Evolutionary conservation across 2,888 invertebrate species (phyloP).

Genomic region (Aricia artaxerxes): DNA sequence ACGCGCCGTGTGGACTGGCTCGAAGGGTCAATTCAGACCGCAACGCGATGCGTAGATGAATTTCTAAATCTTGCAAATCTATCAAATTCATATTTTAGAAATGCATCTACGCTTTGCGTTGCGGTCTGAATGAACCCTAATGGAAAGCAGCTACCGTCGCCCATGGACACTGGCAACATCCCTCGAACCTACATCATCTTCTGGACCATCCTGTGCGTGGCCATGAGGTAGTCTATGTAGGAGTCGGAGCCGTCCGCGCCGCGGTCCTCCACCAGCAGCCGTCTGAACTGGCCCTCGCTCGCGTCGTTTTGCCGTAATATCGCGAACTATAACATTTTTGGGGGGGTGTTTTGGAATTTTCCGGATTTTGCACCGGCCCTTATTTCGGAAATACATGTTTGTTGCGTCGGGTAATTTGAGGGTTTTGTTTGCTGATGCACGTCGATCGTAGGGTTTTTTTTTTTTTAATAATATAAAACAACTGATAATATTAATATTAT

Average conservation of each 20-base stretch:
- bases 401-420: too few relatives aligned
- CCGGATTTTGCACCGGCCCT: background rate
- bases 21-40: too few relatives aligned
- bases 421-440: background rate
- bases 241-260: slow-evolving; percentile 88
- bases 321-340: slow-evolving; percentile 49
- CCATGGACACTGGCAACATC: background rate
- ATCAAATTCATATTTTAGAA: too few relatives aligned
- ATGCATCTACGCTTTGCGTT: background rate
- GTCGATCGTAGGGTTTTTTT: background rate
- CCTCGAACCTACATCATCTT: slow-evolving; percentile 57
- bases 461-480: background rate
- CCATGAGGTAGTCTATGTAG: slow-evolving; percentile 97
- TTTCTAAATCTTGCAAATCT: too few relatives aligned
- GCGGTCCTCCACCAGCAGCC: slow-evolving; percentile 95
- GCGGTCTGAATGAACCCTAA: background rate
- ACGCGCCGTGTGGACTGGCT: too few relatives aligned
- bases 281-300: slow-evolving; percentile 89
- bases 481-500: background rate
- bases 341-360: background rate
- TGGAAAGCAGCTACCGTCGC: background rate
- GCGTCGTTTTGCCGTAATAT: slow-evolving; percentile 56
- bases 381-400: background rate
- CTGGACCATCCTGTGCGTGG: slow-evolving; percentile 96
- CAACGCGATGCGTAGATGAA: too few relatives aligned